These are phyloP conservation scores for Pelobates cultripes DNA, from an alignment of 2,797 vertebrate genomes.

Conservation along the genomic window DNA sequence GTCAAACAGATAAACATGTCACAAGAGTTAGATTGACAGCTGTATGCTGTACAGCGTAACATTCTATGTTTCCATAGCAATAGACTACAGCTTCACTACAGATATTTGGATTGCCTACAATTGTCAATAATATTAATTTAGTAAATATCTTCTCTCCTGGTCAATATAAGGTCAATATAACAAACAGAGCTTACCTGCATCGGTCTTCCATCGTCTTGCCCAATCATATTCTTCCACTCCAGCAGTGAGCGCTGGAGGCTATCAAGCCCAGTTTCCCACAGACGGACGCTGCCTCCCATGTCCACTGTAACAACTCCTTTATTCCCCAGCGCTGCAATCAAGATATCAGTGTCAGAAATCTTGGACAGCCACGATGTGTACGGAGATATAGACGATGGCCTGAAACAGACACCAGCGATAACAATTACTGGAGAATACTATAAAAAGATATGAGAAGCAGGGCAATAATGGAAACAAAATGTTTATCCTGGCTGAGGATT, in stretches of 20 bases:
- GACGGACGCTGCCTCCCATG: constrained; percentile 86
- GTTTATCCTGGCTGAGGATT: too few relatives aligned
- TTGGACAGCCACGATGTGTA: constrained; percentile 90
- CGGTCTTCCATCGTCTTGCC: constrained; percentile 81
- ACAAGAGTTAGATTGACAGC: too few relatives aligned
- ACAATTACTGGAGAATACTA: background rate
- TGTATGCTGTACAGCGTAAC: too few relatives aligned
- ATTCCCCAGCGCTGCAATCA: constrained; percentile 80
- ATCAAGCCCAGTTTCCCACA: constrained; percentile 93
- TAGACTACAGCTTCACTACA: too few relatives aligned
- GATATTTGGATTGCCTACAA: too few relatives aligned
- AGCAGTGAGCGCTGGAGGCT: constrained; percentile 85
- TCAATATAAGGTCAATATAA: too few relatives aligned
- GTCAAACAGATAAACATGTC: too few relatives aligned
- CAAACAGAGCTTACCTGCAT: constrained; percentile 79
- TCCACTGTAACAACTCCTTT: constrained; percentile 88
- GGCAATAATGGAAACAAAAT: background rate
- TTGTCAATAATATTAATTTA: too few relatives aligned
- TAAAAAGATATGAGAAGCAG: background rate
- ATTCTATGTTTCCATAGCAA: too few relatives aligned
- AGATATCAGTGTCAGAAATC: constrained; percentile 85
- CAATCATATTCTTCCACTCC: constrained; percentile 98
- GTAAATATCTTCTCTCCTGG: too few relatives aligned
- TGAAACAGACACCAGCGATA: constrained; percentile 63
- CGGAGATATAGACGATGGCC: constrained; percentile 81